Conservation (phyloP, 2,113 vertebrate genomes). For the Vimba vimba region DNA sequence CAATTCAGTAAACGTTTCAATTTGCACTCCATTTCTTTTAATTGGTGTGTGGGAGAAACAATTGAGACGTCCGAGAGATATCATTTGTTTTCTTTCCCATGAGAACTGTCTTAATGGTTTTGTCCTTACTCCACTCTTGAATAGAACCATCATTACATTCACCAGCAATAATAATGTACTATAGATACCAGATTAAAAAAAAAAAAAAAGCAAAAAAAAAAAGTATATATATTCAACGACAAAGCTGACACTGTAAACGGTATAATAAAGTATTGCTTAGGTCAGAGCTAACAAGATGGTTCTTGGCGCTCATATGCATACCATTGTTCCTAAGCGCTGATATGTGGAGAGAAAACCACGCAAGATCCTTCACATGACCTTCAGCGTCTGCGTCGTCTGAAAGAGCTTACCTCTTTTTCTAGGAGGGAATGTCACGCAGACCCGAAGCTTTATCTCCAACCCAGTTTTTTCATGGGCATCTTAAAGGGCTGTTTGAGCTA, state of each 20-base stretch:
- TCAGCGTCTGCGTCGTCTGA: conserved; percentile 48
- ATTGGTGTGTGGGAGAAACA: conserved; percentile 4
- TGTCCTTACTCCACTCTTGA: neutral
- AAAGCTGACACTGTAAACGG: neutral
- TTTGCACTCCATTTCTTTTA: conserved; percentile 5
- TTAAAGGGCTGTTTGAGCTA: conserved; percentile 50
- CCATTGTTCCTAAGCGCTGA: conserved; percentile 31
- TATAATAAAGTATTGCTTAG: neutral
- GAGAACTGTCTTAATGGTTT: conserved; percentile 4
- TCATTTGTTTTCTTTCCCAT: conserved; percentile 17
- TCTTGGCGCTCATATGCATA: conserved; percentile 19
- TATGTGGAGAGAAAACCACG: conserved; percentile 25
- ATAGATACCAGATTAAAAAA: neutral
- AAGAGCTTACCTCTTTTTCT: conserved; percentile 46
- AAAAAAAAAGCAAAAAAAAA: neutral
- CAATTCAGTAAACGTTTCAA: neutral
- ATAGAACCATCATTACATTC: neutral
- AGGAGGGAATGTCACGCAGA: conserved; percentile 49
- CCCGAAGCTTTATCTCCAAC: conserved; percentile 51
- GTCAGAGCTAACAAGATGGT: neutral
- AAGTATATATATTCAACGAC: neutral
- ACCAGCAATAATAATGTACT: neutral
- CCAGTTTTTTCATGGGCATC: conserved; percentile 55
- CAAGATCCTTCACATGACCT: conserved; percentile 55
- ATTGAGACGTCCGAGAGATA: neutral